phyloP scores from a whole-genome alignment of 2,888 invertebrate species.

The Rhingia campestris region DNA sequence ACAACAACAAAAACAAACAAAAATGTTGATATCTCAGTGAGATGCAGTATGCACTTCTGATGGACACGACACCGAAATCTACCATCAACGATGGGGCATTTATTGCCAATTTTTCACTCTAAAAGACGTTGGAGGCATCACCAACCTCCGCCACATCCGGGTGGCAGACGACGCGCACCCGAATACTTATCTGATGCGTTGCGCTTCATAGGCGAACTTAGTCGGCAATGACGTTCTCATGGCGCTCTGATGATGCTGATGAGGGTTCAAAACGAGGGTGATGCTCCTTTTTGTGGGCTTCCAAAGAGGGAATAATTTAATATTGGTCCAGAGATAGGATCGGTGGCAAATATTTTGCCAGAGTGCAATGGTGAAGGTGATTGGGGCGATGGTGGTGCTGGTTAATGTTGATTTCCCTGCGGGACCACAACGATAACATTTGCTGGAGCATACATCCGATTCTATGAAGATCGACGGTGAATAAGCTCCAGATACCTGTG shows the following conservation, averaged over 20 bases:
- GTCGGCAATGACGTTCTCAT: constrained; percentile 14
- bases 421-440: constrained; percentile 9
- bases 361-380: constrained; percentile 26
- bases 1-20: neutral
- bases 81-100: constrained; percentile 59
- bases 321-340: constrained; percentile 69
- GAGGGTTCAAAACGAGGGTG: constrained; percentile 22
- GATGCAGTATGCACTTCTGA: constrained; percentile 41
- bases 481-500: constrained; percentile 66
- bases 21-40: constrained; percentile 12
- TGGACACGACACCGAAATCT: constrained; percentile 24
- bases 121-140: constrained; percentile 29
- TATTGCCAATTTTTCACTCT: constrained; percentile 69
- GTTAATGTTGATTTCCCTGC: constrained; percentile 31
- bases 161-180: constrained; percentile 15
- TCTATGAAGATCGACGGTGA: constrained; percentile 46
- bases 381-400: neutral
- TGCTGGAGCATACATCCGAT: constrained; percentile 26
- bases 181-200: constrained; percentile 65
- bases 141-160: neutral
- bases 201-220: constrained; percentile 23
- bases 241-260: constrained; percentile 1
- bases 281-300: constrained; percentile 67
- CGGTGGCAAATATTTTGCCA: constrained; percentile 70
- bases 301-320: constrained; percentile 70